Conservation (phyloP, 2,888 invertebrate genomes). For the Parthenolecanium corni region DNA sequence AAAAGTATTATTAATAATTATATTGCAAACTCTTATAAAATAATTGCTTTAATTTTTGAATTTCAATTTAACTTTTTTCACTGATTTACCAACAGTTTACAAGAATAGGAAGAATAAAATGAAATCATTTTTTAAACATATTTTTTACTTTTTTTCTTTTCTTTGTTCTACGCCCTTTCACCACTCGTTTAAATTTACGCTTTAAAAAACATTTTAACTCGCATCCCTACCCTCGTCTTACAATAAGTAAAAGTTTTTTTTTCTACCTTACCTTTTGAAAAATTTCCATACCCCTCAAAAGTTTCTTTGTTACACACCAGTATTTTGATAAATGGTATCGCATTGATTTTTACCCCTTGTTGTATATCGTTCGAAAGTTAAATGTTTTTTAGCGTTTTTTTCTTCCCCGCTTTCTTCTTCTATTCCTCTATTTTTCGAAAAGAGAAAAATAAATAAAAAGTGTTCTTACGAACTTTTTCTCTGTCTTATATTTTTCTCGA, state of each 20-base stretch:
- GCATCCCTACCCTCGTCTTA: conserved; percentile 12
- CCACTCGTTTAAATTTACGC: conserved; percentile 7
- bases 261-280: neutral
- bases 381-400: conserved; percentile 19
- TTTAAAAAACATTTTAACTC: conserved; percentile 13
- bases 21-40: too few relatives aligned
- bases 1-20: too few relatives aligned
- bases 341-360: conserved; percentile 21
- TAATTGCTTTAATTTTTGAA: too few relatives aligned
- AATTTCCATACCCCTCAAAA: conserved; percentile 20
- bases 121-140: too few relatives aligned
- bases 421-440: neutral
- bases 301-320: conserved; percentile 21
- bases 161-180: neutral
- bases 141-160: too few relatives aligned
- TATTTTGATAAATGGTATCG: conserved; percentile 24
- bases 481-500: too few relatives aligned
- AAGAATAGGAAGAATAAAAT: too few relatives aligned
- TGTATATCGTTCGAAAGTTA: conserved; percentile 18
- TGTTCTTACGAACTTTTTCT: too few relatives aligned
- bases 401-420: neutral
- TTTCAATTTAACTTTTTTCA: too few relatives aligned
- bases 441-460: neutral
- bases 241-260: conserved; percentile 5
- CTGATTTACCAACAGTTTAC: too few relatives aligned